phyloP scores from a whole-genome alignment of 2,888 invertebrate species.

The Trissoscelio sp. region DNA sequence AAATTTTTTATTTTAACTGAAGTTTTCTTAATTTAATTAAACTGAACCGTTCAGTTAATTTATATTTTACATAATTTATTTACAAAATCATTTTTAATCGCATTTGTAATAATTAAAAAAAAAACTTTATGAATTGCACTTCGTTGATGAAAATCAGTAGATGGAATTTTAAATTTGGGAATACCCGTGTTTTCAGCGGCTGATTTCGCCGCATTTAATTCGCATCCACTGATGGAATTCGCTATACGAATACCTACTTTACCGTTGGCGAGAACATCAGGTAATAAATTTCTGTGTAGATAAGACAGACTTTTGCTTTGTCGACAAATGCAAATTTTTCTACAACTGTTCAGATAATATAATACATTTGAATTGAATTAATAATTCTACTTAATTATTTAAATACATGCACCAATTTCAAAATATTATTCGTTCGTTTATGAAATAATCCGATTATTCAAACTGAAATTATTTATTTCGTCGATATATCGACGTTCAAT shows the following conservation, averaged over 20 bases:
- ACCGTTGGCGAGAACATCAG: conserved; percentile 25
- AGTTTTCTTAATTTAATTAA: too few relatives aligned
- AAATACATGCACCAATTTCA: background rate
- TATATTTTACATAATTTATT: too few relatives aligned
- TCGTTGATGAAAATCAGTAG: background rate
- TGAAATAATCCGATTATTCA: background rate
- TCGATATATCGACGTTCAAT: background rate
- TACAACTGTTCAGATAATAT: background rate
- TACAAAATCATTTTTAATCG: too few relatives aligned
- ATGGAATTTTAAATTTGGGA: background rate
- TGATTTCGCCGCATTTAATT: background rate
- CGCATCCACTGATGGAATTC: conserved; percentile 28
- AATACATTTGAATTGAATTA: background rate
- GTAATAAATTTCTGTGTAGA: conserved; percentile 6
- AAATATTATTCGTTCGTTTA: background rate
- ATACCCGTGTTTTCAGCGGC: conserved; percentile 5
- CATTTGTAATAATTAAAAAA: too few relatives aligned
- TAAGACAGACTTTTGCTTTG: background rate
- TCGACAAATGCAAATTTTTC: background rate
- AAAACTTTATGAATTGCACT: too few relatives aligned
- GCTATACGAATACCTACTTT: conserved; percentile 33
- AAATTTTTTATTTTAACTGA: too few relatives aligned
- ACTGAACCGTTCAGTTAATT: too few relatives aligned
- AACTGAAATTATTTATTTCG: background rate
- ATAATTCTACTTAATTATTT: background rate